phyloP scores from a whole-genome alignment of 1,140 invertebrate genomes.

The Temnothorax curvispinosus region DNA sequence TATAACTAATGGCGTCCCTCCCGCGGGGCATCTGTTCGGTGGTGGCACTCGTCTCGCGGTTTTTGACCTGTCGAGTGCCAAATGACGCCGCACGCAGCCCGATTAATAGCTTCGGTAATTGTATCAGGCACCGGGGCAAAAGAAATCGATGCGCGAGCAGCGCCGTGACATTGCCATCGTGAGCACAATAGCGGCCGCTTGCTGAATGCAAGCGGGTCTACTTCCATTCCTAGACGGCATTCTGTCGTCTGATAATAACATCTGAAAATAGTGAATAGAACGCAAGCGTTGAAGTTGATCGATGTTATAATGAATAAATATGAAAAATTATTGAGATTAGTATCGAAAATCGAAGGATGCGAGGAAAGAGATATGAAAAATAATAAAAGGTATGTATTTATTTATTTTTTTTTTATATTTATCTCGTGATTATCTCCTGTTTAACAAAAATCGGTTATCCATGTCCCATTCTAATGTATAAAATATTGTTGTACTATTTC shows the following conservation, averaged over 20 bases:
- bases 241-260: slow-evolving; percentile 10
- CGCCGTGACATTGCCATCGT: slow-evolving; percentile 35
- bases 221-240: slow-evolving; percentile 37
- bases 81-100: slow-evolving; percentile 72
- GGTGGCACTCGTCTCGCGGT: slow-evolving; percentile 60
- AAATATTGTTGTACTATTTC: not conserved
- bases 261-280: slow-evolving; percentile 14
- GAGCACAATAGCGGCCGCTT: slow-evolving; percentile 31
- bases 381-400: not conserved
- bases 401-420: no score
- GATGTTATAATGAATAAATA: slow-evolving; percentile 40
- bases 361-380: not conserved
- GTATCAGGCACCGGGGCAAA: slow-evolving; percentile 62
- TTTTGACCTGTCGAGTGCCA: slow-evolving; percentile 75
- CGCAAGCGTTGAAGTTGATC: not conserved
- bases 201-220: slow-evolving; percentile 19
- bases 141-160: slow-evolving; percentile 46
- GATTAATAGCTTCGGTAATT: slow-evolving; percentile 73
- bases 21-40: slow-evolving; percentile 66
- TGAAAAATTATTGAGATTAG: slow-evolving; percentile 44
- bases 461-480: not conserved
- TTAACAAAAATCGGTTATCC: not conserved
- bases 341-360: not conserved
- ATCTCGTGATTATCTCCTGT: not conserved
- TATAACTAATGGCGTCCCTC: slow-evolving; percentile 70